Evolutionary conservation across 2,797 vertebrate genomes (phyloP).

Genomic region (Cynopterus sphinx): DNA sequence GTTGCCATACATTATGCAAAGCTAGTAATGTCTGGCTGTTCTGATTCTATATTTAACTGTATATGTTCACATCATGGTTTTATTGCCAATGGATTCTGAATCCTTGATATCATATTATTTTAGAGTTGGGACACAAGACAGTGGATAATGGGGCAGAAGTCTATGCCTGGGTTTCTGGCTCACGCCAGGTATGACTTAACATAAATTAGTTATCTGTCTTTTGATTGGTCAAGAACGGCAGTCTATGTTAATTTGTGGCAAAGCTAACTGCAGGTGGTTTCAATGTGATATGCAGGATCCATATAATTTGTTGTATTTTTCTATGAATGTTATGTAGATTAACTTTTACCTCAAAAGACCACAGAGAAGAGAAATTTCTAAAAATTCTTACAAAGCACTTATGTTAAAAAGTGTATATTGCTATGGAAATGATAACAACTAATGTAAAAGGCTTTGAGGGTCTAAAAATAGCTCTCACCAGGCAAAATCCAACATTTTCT

Average conservation of each 20-base stretch:
- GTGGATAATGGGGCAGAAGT: not conserved
- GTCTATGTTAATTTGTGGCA: not conserved
- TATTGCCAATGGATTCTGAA: constrained; percentile 37
- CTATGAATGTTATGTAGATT: constrained; percentile 46
- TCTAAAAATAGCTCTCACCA: constrained; percentile 43
- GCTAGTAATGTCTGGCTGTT: not conserved
- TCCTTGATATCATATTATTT: not conserved
- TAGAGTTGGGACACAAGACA: not conserved
- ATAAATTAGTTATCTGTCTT: constrained; percentile 21
- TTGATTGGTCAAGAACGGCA: not conserved
- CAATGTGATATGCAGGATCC: not conserved
- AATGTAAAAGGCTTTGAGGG: not conserved
- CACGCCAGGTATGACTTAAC: not conserved
- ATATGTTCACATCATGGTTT: not conserved
- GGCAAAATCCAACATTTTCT: constrained; percentile 38
- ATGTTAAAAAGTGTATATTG: constrained; percentile 33
- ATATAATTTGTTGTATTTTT: constrained; percentile 33
- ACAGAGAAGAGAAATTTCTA: constrained; percentile 41
- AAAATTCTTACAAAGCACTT: constrained; percentile 18
- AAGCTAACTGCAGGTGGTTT: not conserved
- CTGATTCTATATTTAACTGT: not conserved
- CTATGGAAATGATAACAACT: constrained; percentile 60
- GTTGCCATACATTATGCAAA: not conserved
- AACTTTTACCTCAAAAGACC: constrained; percentile 19
- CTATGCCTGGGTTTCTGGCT: not conserved